A percentile compares a stretch with the other conserved stretches of the same genome.
Evolutionary conservation across 35 echinoderm and acorn worm genomes (phyloP).

Genomic region (Eucidaris tribuloides): DNA sequence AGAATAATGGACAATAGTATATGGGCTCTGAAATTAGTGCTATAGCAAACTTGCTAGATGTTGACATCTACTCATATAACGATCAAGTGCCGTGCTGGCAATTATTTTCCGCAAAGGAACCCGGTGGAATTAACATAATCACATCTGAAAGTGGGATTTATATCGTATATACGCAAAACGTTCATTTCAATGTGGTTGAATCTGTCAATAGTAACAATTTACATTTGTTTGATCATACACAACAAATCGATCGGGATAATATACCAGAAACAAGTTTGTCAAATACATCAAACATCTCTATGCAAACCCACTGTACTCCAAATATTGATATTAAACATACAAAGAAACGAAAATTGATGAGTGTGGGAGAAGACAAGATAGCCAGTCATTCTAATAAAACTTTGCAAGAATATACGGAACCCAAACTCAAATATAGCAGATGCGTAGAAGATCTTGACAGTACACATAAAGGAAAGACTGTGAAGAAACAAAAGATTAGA

Average conservation of each 20-base stretch:
- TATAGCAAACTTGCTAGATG: constrained; percentile 18
- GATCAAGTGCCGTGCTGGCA: neutral
- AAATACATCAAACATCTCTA: neutral
- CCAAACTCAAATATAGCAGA: neutral
- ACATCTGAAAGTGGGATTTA: neutral
- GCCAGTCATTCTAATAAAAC: neutral
- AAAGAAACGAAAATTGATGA: neutral
- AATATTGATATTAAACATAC: too few species aligned
- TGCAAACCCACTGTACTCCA: too few species aligned
- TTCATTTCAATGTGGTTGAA: constrained; percentile 24
- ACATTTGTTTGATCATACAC: neutral
- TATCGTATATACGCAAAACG: constrained; percentile 1
- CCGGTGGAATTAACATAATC: neutral
- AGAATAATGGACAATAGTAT: constrained; percentile 24
- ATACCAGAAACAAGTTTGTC: neutral
- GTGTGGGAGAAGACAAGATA: neutral
- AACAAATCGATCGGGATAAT: neutral
- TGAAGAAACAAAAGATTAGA: neutral
- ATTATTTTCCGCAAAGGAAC: neutral
- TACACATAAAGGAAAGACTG: neutral
- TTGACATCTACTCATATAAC: neutral
- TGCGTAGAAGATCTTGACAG: neutral
- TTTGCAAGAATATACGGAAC: neutral
- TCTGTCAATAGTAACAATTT: neutral
- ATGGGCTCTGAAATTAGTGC: constrained; percentile 35